Conservation (phyloP, 2,797 vertebrate genomes). For the Carapus acus region DNA sequence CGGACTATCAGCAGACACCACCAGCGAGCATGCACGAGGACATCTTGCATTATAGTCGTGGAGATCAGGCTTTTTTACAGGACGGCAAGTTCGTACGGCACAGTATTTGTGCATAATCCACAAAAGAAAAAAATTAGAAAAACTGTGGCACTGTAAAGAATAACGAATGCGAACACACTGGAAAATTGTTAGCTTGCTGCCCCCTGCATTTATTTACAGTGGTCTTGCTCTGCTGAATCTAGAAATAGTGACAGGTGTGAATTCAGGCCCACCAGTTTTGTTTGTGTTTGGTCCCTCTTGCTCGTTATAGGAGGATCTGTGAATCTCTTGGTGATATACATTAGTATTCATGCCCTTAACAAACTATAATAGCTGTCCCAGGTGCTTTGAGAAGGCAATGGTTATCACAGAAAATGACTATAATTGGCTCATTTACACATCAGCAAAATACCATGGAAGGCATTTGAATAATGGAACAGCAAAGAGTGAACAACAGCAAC, state of each 20-base stretch:
- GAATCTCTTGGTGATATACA: slow-evolving; percentile 49
- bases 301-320: slow-evolving; percentile 16
- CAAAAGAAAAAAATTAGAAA: slow-evolving; percentile 18
- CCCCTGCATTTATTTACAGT: slow-evolving; percentile 22
- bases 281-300: slow-evolving; percentile 31
- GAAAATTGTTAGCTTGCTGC: slow-evolving; percentile 7
- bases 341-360: slow-evolving; percentile 60
- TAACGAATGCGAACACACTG: slow-evolving; percentile 7
- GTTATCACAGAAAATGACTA: slow-evolving; percentile 66
- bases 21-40: too few relatives aligned
- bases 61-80: not conserved
- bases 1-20: slow-evolving; percentile 3
- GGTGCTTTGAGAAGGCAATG: slow-evolving; percentile 59
- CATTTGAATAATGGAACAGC: slow-evolving; percentile 57
- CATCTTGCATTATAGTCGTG: too few relatives aligned
- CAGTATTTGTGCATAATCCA: not conserved
- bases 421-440: slow-evolving; percentile 73
- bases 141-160: slow-evolving; percentile 10
- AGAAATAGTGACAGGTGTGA: slow-evolving; percentile 11
- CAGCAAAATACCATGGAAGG: slow-evolving; percentile 50
- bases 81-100: slow-evolving; percentile 3
- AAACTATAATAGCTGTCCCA: slow-evolving; percentile 57
- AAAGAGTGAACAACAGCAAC: slow-evolving; percentile 41
- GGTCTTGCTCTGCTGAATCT: slow-evolving; percentile 12
- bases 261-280: slow-evolving; percentile 10